phyloP scores from a whole-genome alignment of 2,888 invertebrate species.

The Drosophila villosipedis region DNA sequence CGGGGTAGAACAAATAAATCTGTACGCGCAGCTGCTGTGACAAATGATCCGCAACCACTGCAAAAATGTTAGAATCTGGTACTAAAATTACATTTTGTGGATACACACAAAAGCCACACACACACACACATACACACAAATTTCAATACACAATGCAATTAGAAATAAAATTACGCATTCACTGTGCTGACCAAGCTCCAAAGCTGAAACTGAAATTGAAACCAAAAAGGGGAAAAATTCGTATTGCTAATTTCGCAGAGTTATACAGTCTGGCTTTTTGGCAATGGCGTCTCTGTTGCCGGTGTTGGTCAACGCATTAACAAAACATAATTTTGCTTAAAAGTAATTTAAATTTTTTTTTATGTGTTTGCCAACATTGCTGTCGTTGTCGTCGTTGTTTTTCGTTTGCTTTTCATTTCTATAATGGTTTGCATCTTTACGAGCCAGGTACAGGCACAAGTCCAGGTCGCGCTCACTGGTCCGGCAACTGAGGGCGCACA shows the following conservation, averaged over 20 bases:
- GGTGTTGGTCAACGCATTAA: constrained; percentile 61
- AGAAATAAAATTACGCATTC: constrained; percentile 52
- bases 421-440: constrained; percentile 76
- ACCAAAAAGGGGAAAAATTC: constrained; percentile 37
- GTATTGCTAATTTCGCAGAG: constrained; percentile 52
- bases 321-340: constrained; percentile 77
- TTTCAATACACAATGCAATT: constrained; percentile 39
- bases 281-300: constrained; percentile 10
- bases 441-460: constrained; percentile 48
- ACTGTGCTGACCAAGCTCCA: constrained; percentile 29
- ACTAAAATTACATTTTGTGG: constrained; percentile 42
- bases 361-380: constrained; percentile 63
- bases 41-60: constrained; percentile 36
- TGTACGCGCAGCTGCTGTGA: constrained; percentile 37
- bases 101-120: constrained; percentile 7
- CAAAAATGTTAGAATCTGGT: constrained; percentile 12
- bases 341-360: constrained; percentile 75
- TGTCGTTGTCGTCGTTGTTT: constrained; percentile 27
- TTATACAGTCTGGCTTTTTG: constrained; percentile 34
- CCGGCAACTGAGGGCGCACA: constrained; percentile 56
- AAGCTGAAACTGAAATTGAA: constrained; percentile 30
- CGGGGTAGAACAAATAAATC: constrained; percentile 37
- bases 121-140: constrained; percentile 4
- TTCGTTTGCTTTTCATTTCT: constrained; percentile 78
- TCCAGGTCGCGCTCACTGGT: constrained; percentile 68